Evolutionary conservation across 2,113 vertebrate species (phyloP).

Genomic region (Micromys minutus): DNA sequence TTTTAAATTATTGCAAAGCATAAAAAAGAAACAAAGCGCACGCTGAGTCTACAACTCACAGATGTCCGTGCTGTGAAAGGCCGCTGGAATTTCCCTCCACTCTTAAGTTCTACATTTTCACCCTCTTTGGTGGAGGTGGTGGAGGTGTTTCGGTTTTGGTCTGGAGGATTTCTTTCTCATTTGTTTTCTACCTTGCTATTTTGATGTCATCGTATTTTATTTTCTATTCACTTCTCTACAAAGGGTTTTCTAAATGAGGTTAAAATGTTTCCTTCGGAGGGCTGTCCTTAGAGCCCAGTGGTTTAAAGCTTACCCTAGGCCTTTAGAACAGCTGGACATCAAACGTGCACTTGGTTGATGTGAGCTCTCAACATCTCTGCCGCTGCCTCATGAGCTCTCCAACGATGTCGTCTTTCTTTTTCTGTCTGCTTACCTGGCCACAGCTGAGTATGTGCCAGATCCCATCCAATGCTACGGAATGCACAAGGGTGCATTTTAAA

Average conservation of each 20-base stretch:
- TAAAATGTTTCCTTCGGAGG: background rate
- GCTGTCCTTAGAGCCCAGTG: background rate
- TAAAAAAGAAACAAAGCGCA: slow-evolving; percentile 33
- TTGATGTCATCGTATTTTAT: background rate
- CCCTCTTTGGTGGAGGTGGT: background rate
- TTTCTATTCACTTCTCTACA: slow-evolving; percentile 29
- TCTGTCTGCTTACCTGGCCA: background rate
- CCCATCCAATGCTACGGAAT: background rate
- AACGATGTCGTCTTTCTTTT: background rate
- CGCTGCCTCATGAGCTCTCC: background rate
- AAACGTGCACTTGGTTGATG: background rate
- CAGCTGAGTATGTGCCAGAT: background rate
- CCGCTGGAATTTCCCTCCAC: background rate
- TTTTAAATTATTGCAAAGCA: slow-evolving; percentile 25
- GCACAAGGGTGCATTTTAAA: slow-evolving; percentile 18
- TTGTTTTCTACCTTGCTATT: slow-evolving; percentile 23
- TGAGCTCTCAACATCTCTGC: background rate
- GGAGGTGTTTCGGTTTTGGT: background rate
- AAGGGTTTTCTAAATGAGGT: background rate
- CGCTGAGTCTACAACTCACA: background rate
- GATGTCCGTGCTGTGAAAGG: background rate
- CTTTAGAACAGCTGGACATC: background rate
- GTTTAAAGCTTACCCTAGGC: background rate
- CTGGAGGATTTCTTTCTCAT: background rate
- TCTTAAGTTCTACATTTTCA: background rate